These are phyloP conservation scores for Ptychobarbus kaznakovi DNA, from an alignment of 2,797 vertebrate genomes.

Conservation along the genomic window DNA sequence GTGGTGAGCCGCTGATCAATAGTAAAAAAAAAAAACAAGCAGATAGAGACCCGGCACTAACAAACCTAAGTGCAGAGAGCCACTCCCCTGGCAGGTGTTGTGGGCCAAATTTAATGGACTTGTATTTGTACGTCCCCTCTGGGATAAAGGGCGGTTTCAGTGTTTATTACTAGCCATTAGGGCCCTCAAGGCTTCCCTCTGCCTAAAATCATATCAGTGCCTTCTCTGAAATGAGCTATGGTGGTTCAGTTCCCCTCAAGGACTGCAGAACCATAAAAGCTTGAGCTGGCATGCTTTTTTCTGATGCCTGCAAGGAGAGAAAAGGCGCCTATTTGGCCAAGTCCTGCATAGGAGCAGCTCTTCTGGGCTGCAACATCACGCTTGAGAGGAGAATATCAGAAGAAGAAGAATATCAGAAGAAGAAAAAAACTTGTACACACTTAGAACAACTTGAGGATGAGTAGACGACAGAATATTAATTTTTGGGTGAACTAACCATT, in stretches of 20 bases:
- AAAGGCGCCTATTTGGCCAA: constrained; percentile 24
- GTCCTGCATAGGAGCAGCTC: constrained; percentile 6
- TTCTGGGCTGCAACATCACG: constrained; percentile 25
- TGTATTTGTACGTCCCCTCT: constrained; percentile 59
- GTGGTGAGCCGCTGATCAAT: constrained; percentile 41
- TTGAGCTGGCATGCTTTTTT: constrained; percentile 48
- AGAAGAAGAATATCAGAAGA: too few relatives aligned
- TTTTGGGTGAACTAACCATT: too few relatives aligned
- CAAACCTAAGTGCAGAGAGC: constrained; percentile 51
- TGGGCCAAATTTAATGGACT: constrained; percentile 72
- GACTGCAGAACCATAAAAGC: constrained; percentile 28
- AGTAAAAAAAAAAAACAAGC: constrained; percentile 48
- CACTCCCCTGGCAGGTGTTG: constrained; percentile 68
- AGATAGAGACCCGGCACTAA: constrained; percentile 64
- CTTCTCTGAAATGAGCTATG: constrained; percentile 57
- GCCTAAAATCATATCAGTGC: constrained; percentile 63
- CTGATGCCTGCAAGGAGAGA: constrained; percentile 17
- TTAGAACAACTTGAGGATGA: too few relatives aligned
- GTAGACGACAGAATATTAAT: neutral
- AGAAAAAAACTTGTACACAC: too few relatives aligned
- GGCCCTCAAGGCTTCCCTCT: constrained; percentile 59
- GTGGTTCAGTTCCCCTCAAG: constrained; percentile 42
- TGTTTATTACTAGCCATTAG: constrained; percentile 62
- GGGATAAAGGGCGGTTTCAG: constrained; percentile 59
- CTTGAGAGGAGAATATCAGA: neutral